Conservation (phyloP, 2,113 vertebrate genomes). For the Prunella himalayana region DNA sequence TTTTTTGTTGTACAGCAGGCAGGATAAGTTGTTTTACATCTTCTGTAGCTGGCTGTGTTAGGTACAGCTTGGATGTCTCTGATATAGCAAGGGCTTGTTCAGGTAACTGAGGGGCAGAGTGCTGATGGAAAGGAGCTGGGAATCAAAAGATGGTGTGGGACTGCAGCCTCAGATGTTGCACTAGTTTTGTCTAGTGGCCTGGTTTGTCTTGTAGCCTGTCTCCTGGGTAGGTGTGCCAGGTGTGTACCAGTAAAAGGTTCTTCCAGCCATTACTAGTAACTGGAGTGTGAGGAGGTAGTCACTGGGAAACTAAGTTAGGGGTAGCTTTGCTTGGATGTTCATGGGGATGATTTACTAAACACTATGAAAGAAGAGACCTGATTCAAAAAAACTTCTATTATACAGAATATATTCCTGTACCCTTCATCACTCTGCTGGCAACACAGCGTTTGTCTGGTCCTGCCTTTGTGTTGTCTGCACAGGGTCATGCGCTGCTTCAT, state of each 20-base stretch:
- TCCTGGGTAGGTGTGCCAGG: background rate
- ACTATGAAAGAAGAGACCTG: background rate
- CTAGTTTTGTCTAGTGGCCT: background rate
- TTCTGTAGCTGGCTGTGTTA: background rate
- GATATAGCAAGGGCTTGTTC: accelerated
- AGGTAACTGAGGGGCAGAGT: background rate
- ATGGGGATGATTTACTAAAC: background rate
- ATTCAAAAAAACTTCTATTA: background rate
- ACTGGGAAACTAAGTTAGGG: background rate
- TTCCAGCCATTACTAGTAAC: background rate
- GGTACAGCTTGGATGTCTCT: background rate
- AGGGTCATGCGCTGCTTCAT: accelerated
- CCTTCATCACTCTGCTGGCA: background rate
- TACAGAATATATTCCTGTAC: background rate
- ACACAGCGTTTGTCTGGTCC: background rate
- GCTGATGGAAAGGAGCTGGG: background rate
- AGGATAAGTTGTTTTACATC: background rate
- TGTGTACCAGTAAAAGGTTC: background rate
- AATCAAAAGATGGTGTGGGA: background rate
- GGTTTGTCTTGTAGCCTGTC: background rate
- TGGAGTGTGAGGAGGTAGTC: background rate
- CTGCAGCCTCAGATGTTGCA: background rate
- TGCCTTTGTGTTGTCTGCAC: background rate
- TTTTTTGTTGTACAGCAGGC: background rate
- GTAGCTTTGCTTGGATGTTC: background rate